These are phyloP conservation scores for Amphiura filiformis DNA, from an alignment of 35 echinoderm and acorn worm genomes.

Conservation along the genomic window DNA sequence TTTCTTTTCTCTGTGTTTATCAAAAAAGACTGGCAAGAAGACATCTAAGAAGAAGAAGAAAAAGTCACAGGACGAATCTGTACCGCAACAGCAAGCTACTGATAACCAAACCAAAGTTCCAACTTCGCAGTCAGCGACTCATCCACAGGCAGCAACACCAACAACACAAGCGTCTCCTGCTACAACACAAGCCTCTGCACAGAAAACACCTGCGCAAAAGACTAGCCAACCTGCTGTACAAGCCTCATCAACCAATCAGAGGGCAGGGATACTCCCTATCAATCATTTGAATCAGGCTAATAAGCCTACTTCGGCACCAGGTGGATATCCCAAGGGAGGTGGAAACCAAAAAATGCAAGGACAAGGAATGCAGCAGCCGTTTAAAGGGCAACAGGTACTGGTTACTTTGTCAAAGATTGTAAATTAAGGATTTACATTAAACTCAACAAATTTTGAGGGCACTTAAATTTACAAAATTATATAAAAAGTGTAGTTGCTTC, in stretches of 20 bases:
- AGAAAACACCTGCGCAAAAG: not conserved
- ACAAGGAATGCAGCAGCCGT: no score
- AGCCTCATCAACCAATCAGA: not conserved
- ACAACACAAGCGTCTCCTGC: not conserved
- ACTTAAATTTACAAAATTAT: no score
- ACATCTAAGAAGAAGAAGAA: conserved; percentile 1
- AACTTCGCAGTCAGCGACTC: not conserved
- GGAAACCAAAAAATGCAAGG: no score
- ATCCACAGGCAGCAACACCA: not conserved
- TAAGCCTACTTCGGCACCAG: no score
- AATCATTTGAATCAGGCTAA: not conserved
- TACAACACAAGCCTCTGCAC: not conserved
- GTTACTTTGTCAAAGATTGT: no score
- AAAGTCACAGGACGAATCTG: not conserved
- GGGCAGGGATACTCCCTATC: not conserved
- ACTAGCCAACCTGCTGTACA: not conserved
- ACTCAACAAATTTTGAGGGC: no score
- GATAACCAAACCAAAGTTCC: not conserved
- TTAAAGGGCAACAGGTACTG: no score
- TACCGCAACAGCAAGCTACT: not conserved
- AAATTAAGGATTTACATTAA: no score
- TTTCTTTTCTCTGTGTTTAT: not conserved
- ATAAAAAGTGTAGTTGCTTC: no score
- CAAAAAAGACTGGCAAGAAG: not conserved
- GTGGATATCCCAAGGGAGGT: not conserved